Evolutionary conservation across 2,797 vertebrate species (phyloP).

Genomic region (Hozukius guyotensis): DNA sequence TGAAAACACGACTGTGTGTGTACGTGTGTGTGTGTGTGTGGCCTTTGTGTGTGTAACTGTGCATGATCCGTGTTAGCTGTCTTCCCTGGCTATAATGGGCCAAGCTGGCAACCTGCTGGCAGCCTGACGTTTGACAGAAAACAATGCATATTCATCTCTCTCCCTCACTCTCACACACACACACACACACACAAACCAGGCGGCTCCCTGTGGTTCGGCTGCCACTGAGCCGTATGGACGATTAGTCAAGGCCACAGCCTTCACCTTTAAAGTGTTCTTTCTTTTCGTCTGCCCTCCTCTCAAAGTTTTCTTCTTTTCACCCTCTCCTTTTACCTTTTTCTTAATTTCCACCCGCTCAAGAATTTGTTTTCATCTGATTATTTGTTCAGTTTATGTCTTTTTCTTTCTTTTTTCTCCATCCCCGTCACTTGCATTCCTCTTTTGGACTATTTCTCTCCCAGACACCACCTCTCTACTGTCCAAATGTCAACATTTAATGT

Average conservation of each 20-base stretch:
- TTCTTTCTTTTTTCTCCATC: no score
- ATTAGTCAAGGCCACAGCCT: slow-evolving; percentile 75
- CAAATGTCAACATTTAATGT: no score
- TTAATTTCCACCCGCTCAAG: background rate
- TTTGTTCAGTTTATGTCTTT: no score
- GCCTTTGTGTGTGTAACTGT: background rate
- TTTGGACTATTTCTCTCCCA: no score
- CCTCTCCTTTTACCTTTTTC: background rate
- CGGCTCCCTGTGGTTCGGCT: slow-evolving; percentile 55
- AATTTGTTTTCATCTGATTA: background rate
- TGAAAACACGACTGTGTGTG: background rate
- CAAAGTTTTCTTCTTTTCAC: slow-evolving; percentile 38
- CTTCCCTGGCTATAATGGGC: slow-evolving; percentile 52
- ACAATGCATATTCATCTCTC: slow-evolving; percentile 74
- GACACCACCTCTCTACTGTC: no score
- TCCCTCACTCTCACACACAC: background rate
- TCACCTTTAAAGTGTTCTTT: slow-evolving; percentile 67
- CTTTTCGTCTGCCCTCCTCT: slow-evolving; percentile 36
- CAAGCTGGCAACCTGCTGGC: slow-evolving; percentile 68
- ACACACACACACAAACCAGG: slow-evolving; percentile 14
- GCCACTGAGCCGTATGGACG: slow-evolving; percentile 65
- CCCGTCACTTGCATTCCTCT: no score
- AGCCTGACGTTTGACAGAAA: slow-evolving; percentile 65
- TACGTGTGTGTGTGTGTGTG: slow-evolving; percentile 1
- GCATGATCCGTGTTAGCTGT: slow-evolving; percentile 56